A percentile compares a stretch with the other conserved stretches of the same genome.
phyloP scores from a whole-genome alignment of 2,113 vertebrate species.

The Paralichthys olivaceus region DNA sequence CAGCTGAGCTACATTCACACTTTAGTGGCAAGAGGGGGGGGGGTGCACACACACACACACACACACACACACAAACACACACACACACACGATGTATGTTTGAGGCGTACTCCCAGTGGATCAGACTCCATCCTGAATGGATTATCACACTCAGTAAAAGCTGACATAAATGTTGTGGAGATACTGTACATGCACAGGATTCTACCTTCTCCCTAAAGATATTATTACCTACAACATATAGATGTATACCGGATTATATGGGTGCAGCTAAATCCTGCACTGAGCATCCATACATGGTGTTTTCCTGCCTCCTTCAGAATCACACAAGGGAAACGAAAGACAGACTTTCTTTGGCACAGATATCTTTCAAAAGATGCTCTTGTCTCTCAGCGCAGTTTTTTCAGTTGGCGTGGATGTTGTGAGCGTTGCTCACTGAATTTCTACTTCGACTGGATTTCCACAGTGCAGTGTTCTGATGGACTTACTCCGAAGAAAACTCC shows the following conservation, averaged over 20 bases:
- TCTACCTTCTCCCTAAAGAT: not conserved
- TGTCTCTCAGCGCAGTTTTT: no score
- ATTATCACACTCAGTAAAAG: slow-evolving; percentile 60
- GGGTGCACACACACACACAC: not conserved
- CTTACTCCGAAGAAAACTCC: no score
- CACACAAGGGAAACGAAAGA: no score
- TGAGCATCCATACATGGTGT: no score
- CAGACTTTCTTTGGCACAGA: no score
- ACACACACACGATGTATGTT: slow-evolving; percentile 11
- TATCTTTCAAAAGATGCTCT: no score
- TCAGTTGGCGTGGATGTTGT: not conserved
- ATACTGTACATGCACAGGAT: not conserved
- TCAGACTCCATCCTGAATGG: slow-evolving; percentile 25
- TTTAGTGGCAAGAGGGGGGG: slow-evolving; percentile 26
- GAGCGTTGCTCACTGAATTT: not conserved
- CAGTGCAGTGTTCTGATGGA: no score
- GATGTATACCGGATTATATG: not conserved
- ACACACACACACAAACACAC: slow-evolving; percentile 20
- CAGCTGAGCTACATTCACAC: slow-evolving; percentile 62
- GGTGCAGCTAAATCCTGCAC: slow-evolving; percentile 2
- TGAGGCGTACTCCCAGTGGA: slow-evolving; percentile 33
- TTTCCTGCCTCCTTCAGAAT: no score
- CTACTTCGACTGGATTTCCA: not conserved
- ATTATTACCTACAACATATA: not conserved
- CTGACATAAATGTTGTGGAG: slow-evolving; percentile 35